phyloP scores from a whole-genome alignment of 2,113 vertebrate genomes.

The Erinaceus europaeus region DNA sequence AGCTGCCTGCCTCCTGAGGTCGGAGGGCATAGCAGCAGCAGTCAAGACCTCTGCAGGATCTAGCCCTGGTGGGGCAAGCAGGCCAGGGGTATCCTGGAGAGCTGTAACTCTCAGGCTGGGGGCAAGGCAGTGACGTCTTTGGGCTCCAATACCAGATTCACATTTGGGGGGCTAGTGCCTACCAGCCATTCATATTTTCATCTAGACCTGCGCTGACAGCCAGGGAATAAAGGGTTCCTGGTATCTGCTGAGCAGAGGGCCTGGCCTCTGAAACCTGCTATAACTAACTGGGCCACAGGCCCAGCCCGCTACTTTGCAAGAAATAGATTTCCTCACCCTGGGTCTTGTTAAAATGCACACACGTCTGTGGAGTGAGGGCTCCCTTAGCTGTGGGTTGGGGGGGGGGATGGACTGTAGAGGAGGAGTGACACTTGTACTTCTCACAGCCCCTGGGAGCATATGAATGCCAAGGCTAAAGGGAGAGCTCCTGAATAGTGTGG shows the following conservation, averaged over 20 bases:
- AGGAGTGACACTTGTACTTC: conserved; percentile 30
- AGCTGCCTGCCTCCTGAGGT: not conserved
- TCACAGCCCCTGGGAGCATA: not conserved
- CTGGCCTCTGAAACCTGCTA: not conserved
- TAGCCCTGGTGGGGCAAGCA: not conserved
- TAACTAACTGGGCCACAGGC: conserved; percentile 43
- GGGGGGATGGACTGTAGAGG: conserved; percentile 5
- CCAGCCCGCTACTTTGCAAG: conserved; percentile 42
- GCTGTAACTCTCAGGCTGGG: not conserved
- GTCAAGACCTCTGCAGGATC: not conserved
- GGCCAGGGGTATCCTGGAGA: conserved; percentile 8
- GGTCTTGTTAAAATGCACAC: conserved; percentile 20
- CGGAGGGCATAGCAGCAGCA: not conserved
- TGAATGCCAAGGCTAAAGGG: conserved; percentile 68
- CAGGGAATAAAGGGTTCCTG: not conserved
- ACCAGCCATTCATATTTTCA: conserved; percentile 12
- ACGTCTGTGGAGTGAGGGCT: conserved; percentile 43
- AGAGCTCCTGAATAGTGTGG: not conserved
- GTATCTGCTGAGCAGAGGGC: conserved; percentile 42
- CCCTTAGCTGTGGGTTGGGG: not conserved
- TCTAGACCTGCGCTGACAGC: not conserved
- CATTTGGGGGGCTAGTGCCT: not conserved
- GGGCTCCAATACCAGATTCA: conserved; percentile 21
- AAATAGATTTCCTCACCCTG: conserved; percentile 24
- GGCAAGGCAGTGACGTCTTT: conserved; percentile 8